Conservation (phyloP, 2,113 vertebrate genomes). For the Oostethus manadensis region DNA sequence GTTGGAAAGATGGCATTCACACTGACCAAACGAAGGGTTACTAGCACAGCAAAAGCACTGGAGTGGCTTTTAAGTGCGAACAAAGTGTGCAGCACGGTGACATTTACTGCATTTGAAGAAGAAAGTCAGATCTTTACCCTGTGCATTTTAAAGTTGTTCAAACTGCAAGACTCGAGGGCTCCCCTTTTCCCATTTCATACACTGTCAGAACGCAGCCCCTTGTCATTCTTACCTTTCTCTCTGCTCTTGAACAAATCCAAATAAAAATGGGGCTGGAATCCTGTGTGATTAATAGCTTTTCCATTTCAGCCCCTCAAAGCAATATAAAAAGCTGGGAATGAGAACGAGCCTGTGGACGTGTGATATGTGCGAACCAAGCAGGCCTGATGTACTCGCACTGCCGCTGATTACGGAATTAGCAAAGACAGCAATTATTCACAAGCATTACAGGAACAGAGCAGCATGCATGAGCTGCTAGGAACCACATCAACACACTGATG, state of each 20-base stretch:
- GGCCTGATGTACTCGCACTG: slow-evolving; percentile 27
- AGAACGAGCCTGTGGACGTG: slow-evolving; percentile 44
- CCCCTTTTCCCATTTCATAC: slow-evolving; percentile 7
- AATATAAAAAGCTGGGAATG: slow-evolving; percentile 41
- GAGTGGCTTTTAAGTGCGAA: too few relatives aligned
- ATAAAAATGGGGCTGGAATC: slow-evolving; percentile 14
- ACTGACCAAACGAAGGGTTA: slow-evolving; percentile 14
- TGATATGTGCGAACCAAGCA: slow-evolving; percentile 37
- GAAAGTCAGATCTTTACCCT: background rate
- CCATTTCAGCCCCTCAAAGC: slow-evolving; percentile 43
- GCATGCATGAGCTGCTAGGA: slow-evolving; percentile 7
- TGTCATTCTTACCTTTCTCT: slow-evolving; percentile 31
- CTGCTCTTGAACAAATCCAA: slow-evolving; percentile 8
- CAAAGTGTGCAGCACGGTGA: too few relatives aligned
- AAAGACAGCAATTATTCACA: slow-evolving; percentile 56
- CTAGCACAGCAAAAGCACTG: background rate
- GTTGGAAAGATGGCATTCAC: too few relatives aligned
- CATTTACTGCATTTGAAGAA: too few relatives aligned
- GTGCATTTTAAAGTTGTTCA: slow-evolving; percentile 8
- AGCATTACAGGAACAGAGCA: slow-evolving; percentile 24
- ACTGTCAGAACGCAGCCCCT: slow-evolving; percentile 20
- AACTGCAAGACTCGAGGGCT: background rate
- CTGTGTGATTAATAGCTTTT: slow-evolving; percentile 47
- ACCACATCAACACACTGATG: too few relatives aligned
- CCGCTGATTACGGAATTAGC: slow-evolving; percentile 44